Conservation (phyloP, 1,140 invertebrate species). For the Rhynchophorus ferrugineus region DNA sequence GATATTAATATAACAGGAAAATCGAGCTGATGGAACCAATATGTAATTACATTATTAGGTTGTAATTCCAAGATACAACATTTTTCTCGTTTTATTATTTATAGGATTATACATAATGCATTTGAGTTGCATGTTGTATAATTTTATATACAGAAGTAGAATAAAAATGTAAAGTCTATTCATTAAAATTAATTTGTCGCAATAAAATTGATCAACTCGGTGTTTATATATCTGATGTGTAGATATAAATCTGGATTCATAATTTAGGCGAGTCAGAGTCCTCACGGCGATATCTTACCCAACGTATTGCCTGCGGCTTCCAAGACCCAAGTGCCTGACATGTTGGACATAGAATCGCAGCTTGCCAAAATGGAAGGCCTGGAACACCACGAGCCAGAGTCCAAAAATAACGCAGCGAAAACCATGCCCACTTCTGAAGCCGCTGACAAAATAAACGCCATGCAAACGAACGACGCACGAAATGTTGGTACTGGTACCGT, state of each 20-base stretch:
- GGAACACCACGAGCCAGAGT: conserved; percentile 13
- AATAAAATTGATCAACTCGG: too few species aligned
- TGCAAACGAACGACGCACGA: background rate
- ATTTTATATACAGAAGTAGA: too few species aligned
- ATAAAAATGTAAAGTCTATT: too few species aligned
- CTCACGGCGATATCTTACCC: conserved; percentile 38
- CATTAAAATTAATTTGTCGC: too few species aligned
- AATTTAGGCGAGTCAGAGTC: conserved; percentile 57
- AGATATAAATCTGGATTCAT: background rate
- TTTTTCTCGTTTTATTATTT: too few species aligned
- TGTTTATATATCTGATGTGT: too few species aligned
- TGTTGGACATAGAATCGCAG: conserved; percentile 58
- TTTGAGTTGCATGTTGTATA: background rate
- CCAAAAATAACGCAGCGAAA: too few species aligned
- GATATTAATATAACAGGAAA: too few species aligned
- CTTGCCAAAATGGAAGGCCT: conserved; percentile 59
- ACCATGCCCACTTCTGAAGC: background rate
- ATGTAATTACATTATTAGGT: too few species aligned
- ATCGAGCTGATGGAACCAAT: too few species aligned
- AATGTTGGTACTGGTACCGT: conserved; percentile 6
- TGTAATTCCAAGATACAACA: too few species aligned
- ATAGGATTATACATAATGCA: too few species aligned
- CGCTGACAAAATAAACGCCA: conserved; percentile 1
- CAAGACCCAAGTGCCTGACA: conserved; percentile 45
- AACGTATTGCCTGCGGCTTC: conserved; percentile 22